phyloP scores from a whole-genome alignment of 1,140 invertebrate species.

The Colletes latitarsis region DNA sequence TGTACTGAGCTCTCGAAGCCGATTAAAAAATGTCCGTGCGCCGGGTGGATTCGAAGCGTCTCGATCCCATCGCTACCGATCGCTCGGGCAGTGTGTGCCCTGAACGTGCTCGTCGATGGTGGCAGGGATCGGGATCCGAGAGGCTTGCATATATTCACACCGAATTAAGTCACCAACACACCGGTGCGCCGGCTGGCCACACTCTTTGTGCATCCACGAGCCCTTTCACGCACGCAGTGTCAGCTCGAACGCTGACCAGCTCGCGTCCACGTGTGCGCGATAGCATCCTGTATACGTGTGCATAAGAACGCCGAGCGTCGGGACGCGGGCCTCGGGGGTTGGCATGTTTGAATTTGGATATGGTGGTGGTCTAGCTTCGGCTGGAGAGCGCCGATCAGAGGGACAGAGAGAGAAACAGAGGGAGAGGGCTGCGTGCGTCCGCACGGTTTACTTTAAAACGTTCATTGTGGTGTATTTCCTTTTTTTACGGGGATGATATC shows the following conservation, averaged over 20 bases:
- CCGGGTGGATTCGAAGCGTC: not conserved
- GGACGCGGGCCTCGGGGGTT: constrained; percentile 10
- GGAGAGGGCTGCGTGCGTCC: constrained; percentile 48
- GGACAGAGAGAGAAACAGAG: not conserved
- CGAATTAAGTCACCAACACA: constrained; percentile 72
- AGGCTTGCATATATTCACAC: constrained; percentile 72
- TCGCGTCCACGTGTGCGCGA: constrained; percentile 13
- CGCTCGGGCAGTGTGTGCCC: constrained; percentile 46
- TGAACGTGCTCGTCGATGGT: constrained; percentile 53
- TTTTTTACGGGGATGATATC: constrained; percentile 31
- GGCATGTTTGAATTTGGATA: constrained; percentile 66
- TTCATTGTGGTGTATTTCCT: constrained; percentile 46
- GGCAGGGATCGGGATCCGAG: constrained; percentile 38
- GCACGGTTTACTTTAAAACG: constrained; percentile 58
- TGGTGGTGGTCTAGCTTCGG: constrained; percentile 62
- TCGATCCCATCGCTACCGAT: constrained; percentile 47
- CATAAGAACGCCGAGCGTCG: constrained; percentile 46
- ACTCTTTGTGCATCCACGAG: constrained; percentile 68
- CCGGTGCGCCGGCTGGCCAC: constrained; percentile 48
- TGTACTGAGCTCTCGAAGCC: no score
- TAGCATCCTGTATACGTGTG: constrained; percentile 48
- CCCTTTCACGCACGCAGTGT: constrained; percentile 63
- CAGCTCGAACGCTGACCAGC: constrained; percentile 36
- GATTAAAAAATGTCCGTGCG: not conserved
- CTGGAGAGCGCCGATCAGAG: constrained; percentile 17